A percentile compares a stretch with the other conserved stretches of the same genome.
phyloP scores from a whole-genome alignment of 2,113 vertebrate species.

The Ammodytes dubius region DNA sequence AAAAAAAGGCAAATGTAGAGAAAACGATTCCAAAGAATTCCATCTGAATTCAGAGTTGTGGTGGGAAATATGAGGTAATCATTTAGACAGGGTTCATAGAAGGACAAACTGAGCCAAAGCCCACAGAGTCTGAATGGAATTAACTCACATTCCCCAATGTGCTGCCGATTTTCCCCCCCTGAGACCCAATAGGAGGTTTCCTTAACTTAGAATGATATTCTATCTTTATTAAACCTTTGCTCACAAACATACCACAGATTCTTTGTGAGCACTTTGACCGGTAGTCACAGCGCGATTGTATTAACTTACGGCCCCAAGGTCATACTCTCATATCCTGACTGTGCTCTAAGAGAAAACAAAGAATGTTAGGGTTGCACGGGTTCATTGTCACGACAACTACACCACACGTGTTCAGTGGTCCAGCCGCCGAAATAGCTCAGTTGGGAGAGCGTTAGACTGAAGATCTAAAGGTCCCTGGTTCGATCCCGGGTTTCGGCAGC shows the following conservation, averaged over 20 bases:
- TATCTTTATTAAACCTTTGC: slow-evolving; percentile 24
- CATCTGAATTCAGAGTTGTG: background rate
- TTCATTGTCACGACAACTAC: background rate
- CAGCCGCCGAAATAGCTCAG: slow-evolving; percentile 58
- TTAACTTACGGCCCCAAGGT: slow-evolving; percentile 30
- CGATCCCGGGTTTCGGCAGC: slow-evolving; percentile 64
- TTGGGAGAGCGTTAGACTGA: slow-evolving; percentile 71
- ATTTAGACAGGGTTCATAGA: background rate
- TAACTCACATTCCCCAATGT: slow-evolving; percentile 1
- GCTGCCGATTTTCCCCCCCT: background rate
- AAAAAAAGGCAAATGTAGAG: background rate
- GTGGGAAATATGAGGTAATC: background rate
- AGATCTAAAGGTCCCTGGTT: slow-evolving; percentile 68
- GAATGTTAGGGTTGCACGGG: background rate
- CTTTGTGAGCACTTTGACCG: slow-evolving; percentile 38
- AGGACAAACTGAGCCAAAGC: slow-evolving; percentile 24
- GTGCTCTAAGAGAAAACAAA: slow-evolving; percentile 43
- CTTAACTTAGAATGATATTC: background rate
- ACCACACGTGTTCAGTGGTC: rapidly evolving
- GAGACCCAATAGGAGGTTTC: slow-evolving; percentile 27
- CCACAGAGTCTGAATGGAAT: slow-evolving; percentile 10
- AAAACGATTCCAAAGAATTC: slow-evolving; percentile 1
- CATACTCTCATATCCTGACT: slow-evolving; percentile 46
- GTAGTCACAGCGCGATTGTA: slow-evolving; percentile 31
- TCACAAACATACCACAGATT: slow-evolving; percentile 69